A percentile compares a stretch with the other conserved stretches of the same genome.
phyloP scores from a whole-genome alignment of 2,888 invertebrate genomes.

The Polydrusus cervinus region DNA sequence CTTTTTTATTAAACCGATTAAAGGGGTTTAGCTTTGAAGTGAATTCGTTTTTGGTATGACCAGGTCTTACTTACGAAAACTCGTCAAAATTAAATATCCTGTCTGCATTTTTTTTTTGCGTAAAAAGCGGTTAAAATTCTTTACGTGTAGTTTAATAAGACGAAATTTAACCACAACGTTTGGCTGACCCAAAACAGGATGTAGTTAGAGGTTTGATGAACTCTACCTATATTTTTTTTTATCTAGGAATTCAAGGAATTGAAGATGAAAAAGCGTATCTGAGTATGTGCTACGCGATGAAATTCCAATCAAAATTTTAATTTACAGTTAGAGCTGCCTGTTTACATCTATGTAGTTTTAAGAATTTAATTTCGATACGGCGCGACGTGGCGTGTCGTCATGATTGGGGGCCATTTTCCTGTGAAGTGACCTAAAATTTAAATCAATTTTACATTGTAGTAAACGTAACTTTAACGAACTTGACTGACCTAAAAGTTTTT shows the following conservation, averaged over 20 bases:
- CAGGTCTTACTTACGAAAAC: slow-evolving; percentile 48
- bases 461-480: slow-evolving; percentile 8
- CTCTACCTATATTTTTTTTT: slow-evolving; percentile 32
- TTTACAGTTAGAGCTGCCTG: slow-evolving; percentile 28
- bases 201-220: slow-evolving; percentile 28
- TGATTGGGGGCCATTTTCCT: slow-evolving; percentile 7
- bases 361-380: slow-evolving; percentile 27
- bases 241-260: slow-evolving; percentile 25
- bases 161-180: slow-evolving; percentile 4
- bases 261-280: slow-evolving; percentile 7
- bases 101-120: slow-evolving; percentile 42
- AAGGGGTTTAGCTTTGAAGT: slow-evolving; percentile 44
- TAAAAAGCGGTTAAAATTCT: slow-evolving; percentile 40
- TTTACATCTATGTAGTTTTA: slow-evolving; percentile 18
- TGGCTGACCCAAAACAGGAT: slow-evolving; percentile 20
- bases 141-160: slow-evolving; percentile 21
- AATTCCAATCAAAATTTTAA: slow-evolving; percentile 35
- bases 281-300: not conserved
- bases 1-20: slow-evolving; percentile 29
- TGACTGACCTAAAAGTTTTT: slow-evolving; percentile 28
- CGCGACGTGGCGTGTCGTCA: not conserved
- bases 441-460: slow-evolving; percentile 13
- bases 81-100: slow-evolving; percentile 29
- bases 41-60: slow-evolving; percentile 51
- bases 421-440: slow-evolving; percentile 22